Evolutionary conservation across 2,888 invertebrate genomes (phyloP), one percentile per base, ranked within the genome.

Genomic region (Eulithis prunata): DNA sequence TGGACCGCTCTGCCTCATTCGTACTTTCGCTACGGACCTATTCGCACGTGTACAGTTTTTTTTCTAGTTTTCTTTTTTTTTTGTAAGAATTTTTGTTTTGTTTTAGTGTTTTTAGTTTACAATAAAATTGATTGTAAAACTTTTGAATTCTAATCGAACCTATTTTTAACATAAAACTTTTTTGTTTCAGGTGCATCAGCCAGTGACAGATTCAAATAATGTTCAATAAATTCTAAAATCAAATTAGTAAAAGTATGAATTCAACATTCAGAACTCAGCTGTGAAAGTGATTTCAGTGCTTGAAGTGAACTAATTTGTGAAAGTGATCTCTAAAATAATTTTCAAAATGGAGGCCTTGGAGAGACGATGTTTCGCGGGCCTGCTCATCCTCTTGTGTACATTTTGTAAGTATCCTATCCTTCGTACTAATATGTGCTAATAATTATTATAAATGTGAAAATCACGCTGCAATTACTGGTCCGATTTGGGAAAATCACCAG

Each of bases 301-400:
- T 68, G 57, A 62, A 67, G 70, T 73, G 71, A 62, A 60, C 47
- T 38, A 54, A 41, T n/a, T 28, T 63, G 66, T 68, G 65, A 60
- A 13, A 70, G 74, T 73, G 69, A 67, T 62, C 52, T 58, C 62
- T 6, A 71, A 52, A 57, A 67, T 70, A 14, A 46, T 64, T 66
- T 65, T 57, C 66, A 87, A 82, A 87, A 92, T 93, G 93, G 93
- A 93, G 80, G 93, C 90, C 46, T 77, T 90, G 64, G 92, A 93
- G 76, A 83, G 92, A 80, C 84, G 89, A 79, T 83, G 84, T 28
- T 70, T 85, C 6, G 79, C 81, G 10, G 82, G 83, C 8, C 78
- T 90, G 41, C 43, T 88, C n/a, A 75, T 87, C 71, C 82, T 91
- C 75, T 84, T 92, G 72, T 88, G 86, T 79, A 85, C 84, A 61